phyloP scores from a whole-genome alignment of 2,113 vertebrate species.

The Elgaria multicarinata region DNA sequence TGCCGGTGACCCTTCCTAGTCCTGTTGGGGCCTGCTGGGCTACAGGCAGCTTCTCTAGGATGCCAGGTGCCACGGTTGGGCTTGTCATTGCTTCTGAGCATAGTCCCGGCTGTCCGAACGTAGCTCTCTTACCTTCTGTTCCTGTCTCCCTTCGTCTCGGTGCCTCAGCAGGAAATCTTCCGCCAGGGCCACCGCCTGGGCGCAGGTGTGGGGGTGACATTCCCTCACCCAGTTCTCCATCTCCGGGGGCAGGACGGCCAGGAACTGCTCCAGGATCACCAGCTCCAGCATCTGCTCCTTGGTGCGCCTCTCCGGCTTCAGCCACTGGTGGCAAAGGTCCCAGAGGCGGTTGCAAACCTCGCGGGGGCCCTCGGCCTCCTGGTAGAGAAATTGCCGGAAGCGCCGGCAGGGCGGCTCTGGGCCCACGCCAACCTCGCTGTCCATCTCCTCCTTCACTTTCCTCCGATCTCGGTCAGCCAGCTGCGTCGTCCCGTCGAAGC shows the following conservation, averaged over 20 bases:
- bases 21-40: neutral
- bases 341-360: constrained; percentile 70
- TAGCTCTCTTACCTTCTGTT: constrained; percentile 63
- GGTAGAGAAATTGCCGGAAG: constrained; percentile 70
- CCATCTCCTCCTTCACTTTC: constrained; percentile 27
- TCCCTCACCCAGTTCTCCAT: constrained; percentile 71
- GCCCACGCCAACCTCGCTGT: constrained; percentile 48
- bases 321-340: constrained; percentile 73
- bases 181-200: constrained; percentile 69
- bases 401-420: constrained; percentile 60
- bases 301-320: constrained; percentile 69
- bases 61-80: too few species aligned
- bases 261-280: constrained; percentile 71
- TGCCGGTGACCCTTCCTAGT: too few species aligned
- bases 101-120: neutral
- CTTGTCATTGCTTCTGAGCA: too few species aligned
- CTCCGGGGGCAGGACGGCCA: constrained; percentile 65
- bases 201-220: constrained; percentile 67
- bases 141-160: constrained; percentile 64
- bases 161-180: constrained; percentile 62
- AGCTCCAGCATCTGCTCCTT: constrained; percentile 73
- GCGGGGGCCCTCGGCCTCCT: constrained; percentile 71
- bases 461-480: neutral
- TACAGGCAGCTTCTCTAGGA: neutral
- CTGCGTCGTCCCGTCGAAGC: neutral